phyloP scores from a whole-genome alignment of 2,797 vertebrate genomes.

The Microcaecilia unicolor region DNA sequence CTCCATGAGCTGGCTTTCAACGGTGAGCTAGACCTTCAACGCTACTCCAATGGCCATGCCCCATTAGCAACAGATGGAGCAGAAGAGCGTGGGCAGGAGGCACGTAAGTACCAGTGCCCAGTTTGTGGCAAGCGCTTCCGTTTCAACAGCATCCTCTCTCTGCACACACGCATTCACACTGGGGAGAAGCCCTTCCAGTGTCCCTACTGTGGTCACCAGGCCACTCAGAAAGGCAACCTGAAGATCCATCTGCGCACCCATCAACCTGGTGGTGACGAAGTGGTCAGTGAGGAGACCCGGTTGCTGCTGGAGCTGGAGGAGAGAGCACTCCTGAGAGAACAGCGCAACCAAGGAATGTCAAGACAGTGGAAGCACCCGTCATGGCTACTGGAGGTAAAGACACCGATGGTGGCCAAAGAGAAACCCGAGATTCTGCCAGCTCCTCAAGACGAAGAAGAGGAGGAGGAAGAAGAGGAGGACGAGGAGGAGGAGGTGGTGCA shows the following conservation, averaged over 20 bases:
- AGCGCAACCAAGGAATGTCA: constrained; percentile 31
- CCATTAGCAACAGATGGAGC: constrained; percentile 41
- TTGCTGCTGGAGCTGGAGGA: constrained; percentile 57
- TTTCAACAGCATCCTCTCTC: constrained; percentile 87
- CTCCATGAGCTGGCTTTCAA: constrained; percentile 57
- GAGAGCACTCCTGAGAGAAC: constrained; percentile 49
- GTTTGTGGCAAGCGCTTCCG: constrained; percentile 87
- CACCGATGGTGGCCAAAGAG: constrained; percentile 1
- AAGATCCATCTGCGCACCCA: constrained; percentile 56
- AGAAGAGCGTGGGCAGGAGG: constrained; percentile 34
- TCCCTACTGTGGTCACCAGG: constrained; percentile 45
- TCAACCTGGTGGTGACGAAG: constrained; percentile 40
- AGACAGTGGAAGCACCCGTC: constrained; percentile 15
- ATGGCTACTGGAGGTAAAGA: constrained; percentile 37
- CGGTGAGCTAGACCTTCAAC: constrained; percentile 76
- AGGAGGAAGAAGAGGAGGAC: constrained; percentile 17
- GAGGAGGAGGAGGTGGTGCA: constrained; percentile 15
- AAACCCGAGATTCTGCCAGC: background rate
- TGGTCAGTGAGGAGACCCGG: constrained; percentile 35
- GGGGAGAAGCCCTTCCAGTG: constrained; percentile 44
- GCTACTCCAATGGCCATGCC: constrained; percentile 63
- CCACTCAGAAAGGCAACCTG: constrained; percentile 54
- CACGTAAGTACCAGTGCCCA: constrained; percentile 70
- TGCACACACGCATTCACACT: constrained; percentile 80
- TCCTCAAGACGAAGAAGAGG: background rate